Conservation (phyloP, 2,113 vertebrate species). For the Orientallactaga bullata region DNA sequence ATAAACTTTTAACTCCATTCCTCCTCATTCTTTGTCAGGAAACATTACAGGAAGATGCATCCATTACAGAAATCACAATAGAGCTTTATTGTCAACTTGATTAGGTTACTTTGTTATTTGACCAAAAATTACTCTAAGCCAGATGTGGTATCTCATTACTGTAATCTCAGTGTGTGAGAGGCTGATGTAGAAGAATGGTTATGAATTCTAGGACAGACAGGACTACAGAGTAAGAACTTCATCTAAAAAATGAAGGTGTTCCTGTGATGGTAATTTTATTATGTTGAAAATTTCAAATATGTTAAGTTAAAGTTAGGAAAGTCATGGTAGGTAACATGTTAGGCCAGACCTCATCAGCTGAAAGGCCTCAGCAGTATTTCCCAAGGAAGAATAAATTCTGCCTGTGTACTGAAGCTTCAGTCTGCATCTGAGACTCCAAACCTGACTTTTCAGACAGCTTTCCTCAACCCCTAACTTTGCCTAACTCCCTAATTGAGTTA, state of each 20-base stretch:
- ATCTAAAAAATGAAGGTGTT: neutral
- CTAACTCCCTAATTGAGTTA: neutral
- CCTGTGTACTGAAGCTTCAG: rapidly evolving
- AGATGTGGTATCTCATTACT: neutral
- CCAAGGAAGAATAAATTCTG: neutral
- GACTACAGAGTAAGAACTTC: neutral
- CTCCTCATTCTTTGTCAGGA: neutral
- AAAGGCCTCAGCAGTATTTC: neutral
- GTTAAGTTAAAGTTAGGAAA: neutral
- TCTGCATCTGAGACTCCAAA: too few relatives aligned
- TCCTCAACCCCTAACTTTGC: neutral
- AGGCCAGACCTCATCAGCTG: too few relatives aligned
- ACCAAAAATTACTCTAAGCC: neutral
- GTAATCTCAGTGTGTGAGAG: neutral
- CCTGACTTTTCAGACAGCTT: neutral
- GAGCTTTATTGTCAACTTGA: neutral
- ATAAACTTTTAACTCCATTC: neutral
- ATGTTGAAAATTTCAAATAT: neutral
- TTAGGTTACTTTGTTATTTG: neutral
- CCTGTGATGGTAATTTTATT: neutral
- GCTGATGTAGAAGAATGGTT: neutral
- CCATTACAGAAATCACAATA: neutral
- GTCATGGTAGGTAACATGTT: neutral
- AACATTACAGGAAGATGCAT: neutral
- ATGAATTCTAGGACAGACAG: neutral